Evolutionary conservation across 2,888 invertebrate genomes (phyloP).

Genomic region (Heliconius charithonia): DNA sequence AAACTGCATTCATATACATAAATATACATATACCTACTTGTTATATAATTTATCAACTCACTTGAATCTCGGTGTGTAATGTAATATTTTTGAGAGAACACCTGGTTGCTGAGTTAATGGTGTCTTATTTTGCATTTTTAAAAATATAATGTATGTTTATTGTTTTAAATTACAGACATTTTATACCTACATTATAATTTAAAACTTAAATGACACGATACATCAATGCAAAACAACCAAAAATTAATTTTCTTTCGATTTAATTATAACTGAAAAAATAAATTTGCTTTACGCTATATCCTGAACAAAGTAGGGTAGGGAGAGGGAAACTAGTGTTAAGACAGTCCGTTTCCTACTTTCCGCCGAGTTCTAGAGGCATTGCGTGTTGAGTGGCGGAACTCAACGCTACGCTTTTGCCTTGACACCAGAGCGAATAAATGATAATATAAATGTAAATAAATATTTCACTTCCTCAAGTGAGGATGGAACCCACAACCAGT

Average conservation of each 20-base stretch:
- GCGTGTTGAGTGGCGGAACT: too few species aligned
- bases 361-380: too few species aligned
- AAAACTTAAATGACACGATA: neutral
- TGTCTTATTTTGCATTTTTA: slow-evolving; percentile 19
- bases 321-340: too few species aligned
- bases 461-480: too few species aligned
- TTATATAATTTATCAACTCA: slow-evolving; percentile 2
- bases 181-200: neutral
- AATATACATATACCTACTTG: neutral
- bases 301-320: too few species aligned
- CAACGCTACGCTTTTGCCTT: too few species aligned
- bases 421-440: too few species aligned
- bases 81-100: slow-evolving; percentile 24
- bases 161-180: neutral
- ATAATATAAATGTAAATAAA: too few species aligned
- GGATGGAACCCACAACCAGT: too few species aligned
- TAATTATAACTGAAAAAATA: neutral
- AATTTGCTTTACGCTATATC: too few species aligned
- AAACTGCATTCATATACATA: neutral
- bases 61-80: slow-evolving; percentile 3
- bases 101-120: slow-evolving; percentile 23
- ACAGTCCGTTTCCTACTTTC: too few species aligned
- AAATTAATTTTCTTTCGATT: neutral
- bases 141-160: neutral
- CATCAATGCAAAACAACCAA: neutral